Base-by-base conservation (phyloP, 2,113 vertebrate species). In the Scalopus aquaticus region DNA sequence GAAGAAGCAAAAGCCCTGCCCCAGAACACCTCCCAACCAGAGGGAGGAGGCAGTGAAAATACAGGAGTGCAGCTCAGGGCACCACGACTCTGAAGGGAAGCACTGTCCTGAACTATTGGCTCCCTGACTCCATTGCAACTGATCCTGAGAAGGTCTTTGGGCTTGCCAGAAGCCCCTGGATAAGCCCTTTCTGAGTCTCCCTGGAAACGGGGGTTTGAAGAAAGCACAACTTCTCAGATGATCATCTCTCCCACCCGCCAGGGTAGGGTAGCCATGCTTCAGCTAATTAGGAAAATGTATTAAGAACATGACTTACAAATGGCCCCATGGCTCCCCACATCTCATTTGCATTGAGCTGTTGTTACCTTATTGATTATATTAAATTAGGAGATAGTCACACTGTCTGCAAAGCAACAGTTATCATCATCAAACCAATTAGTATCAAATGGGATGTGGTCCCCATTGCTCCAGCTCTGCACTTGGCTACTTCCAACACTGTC, bases 361-460 rank as follows among this genome's bases (percentile, higher is more conserved):
- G 93, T 74, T 97, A 96, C 90, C 64, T 94, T 98, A 98, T 97
- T 96, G 97, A 98, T 97, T 91, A 88, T 95, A 88, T 97, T 97
- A 97, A 98, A 95, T 97, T 90, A 97, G 97, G 51, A 97, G 97
- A 96, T 96, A 97, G 98, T 97, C 97, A 95, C 96, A 97, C 87
- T 0, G 90, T 95, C 96, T 95, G 96, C 96, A 67, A 76, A 77
- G 80, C 95, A 64, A 72, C 94, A 94, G 90, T 96, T 96, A 97
- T 90, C 96, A 78, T 96, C 96, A 88, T 85, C 83, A 97, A 96
- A 88, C 87, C 96, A 97, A 96, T 96, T 96, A 96, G 96, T 58
- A 95, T 81, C 82, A 60, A 91, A 93, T 94, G 91, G 56, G 51
- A 92, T 69, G 85, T 80, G 96, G 84, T 77, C 93, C 96, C 93